phyloP scores from a whole-genome alignment of 2,888 invertebrate species.

The Unio pictorum region DNA sequence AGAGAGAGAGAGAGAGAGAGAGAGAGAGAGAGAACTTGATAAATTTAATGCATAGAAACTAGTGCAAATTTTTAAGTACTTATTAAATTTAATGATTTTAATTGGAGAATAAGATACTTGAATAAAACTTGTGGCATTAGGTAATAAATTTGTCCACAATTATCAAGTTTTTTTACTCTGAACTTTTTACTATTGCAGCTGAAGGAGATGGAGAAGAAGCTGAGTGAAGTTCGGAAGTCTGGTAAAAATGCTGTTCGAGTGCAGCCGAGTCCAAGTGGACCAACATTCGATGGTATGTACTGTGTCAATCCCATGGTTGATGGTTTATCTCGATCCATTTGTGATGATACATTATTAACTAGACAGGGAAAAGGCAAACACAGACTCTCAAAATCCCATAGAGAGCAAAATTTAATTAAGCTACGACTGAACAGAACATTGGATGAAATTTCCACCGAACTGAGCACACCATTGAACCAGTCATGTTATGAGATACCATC shows the following conservation, averaged over 20 bases:
- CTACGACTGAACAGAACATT: background rate
- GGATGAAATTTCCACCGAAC: no score
- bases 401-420: slow-evolving; percentile 31
- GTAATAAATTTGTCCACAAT: background rate
- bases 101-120: no score
- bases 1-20: no score
- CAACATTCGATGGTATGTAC: slow-evolving; percentile 59
- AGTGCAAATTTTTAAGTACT: no score
- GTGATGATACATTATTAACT: slow-evolving; percentile 34
- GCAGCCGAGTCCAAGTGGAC: slow-evolving; percentile 15
- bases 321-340: slow-evolving; percentile 33
- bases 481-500: slow-evolving; percentile 34
- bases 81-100: no score
- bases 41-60: no score
- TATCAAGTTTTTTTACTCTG: slow-evolving; percentile 1
- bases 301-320: slow-evolving; percentile 34
- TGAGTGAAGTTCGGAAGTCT: slow-evolving; percentile 59
- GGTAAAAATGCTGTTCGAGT: slow-evolving; percentile 32
- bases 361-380: slow-evolving; percentile 19
- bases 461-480: slow-evolving; percentile 6
- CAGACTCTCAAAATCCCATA: slow-evolving; percentile 29
- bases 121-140: background rate
- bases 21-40: no score
- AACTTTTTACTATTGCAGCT: slow-evolving; percentile 69
- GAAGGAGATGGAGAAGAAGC: slow-evolving; percentile 73